phyloP scores from a whole-genome alignment of 2,888 invertebrate species.

The Temnothorax unifasciatus region DNA sequence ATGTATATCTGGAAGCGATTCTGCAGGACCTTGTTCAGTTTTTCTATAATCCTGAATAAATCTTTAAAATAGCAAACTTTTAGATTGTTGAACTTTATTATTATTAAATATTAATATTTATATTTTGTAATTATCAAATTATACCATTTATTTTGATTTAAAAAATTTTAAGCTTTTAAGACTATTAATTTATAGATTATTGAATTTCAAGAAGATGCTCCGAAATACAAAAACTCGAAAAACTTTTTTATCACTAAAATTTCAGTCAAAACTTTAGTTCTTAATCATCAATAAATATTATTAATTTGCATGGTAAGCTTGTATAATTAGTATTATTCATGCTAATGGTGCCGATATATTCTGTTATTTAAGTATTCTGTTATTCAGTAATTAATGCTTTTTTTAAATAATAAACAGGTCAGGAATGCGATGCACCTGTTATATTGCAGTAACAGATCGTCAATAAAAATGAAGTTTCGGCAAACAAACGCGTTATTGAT shows the following conservation, averaged over 20 bases:
- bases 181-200: not conserved
- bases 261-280: not conserved
- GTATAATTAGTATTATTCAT: not conserved
- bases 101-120: not conserved
- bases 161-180: not conserved
- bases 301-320: not conserved
- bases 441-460: constrained; percentile 32
- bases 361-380: not conserved
- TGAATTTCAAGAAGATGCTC: not conserved
- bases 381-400: not conserved
- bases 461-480: constrained; percentile 31
- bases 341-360: not conserved
- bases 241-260: not conserved
- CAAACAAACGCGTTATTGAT: constrained; percentile 48
- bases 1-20: constrained; percentile 66
- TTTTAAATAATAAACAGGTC: not conserved
- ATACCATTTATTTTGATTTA: not conserved
- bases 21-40: constrained; percentile 75
- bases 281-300: not conserved
- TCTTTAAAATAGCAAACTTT: constrained; percentile 30
- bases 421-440: constrained; percentile 19
- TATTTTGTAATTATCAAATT: not conserved
- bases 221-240: not conserved
- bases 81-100: not conserved
- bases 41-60: constrained; percentile 77